Evolutionary conservation across 2,888 invertebrate genomes (phyloP).

Genomic region (Chloroclystis v-ata): DNA sequence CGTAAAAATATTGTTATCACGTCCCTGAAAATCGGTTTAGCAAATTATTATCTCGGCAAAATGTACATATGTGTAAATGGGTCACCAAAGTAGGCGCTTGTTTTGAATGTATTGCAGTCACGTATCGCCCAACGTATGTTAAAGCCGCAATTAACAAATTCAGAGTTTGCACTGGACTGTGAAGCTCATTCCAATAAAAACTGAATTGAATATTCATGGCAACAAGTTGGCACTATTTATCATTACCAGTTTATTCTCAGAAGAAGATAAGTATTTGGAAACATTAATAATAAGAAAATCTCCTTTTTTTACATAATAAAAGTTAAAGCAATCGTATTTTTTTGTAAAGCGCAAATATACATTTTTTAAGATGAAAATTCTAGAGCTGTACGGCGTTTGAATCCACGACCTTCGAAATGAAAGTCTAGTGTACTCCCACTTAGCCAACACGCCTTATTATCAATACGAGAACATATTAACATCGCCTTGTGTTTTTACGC

Average conservation of each 20-base stretch:
- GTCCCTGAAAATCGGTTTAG: conserved; percentile 1
- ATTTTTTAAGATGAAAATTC: too few species aligned
- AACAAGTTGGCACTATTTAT: conserved; percentile 14
- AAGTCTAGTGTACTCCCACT: too few species aligned
- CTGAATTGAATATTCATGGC: conserved; percentile 7
- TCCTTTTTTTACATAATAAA: too few species aligned
- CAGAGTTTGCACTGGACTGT: conserved; percentile 31
- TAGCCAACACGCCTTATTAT: too few species aligned
- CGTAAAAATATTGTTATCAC: neutral
- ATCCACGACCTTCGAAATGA: too few species aligned
- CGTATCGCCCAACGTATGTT: conserved; percentile 52
- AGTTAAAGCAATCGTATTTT: too few species aligned
- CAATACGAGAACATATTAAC: too few species aligned
- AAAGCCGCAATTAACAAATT: conserved; percentile 66
- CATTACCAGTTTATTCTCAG: neutral
- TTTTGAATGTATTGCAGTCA: conserved; percentile 58
- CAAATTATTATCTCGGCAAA: conserved; percentile 1
- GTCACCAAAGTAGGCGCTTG: conserved; percentile 48
- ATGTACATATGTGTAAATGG: conserved; percentile 28
- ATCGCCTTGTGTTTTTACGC: too few species aligned
- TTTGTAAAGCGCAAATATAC: too few species aligned
- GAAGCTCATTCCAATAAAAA: conserved; percentile 24
- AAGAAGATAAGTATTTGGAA: too few species aligned
- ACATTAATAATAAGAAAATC: too few species aligned
- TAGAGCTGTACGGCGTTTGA: too few species aligned